Conservation (phyloP, 2,888 invertebrate species). For the Limnephilus marmoratus region DNA sequence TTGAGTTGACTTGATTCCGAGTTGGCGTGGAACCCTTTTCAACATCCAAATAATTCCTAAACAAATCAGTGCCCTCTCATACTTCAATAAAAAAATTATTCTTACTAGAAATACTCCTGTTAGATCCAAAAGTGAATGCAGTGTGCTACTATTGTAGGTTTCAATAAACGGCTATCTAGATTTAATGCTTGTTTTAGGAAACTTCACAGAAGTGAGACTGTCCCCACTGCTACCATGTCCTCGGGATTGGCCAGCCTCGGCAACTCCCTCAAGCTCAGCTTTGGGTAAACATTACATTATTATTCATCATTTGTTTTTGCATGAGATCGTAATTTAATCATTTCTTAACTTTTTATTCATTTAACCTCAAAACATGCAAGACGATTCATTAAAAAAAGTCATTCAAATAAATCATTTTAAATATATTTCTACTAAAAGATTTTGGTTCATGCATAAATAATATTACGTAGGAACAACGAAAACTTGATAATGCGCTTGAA, state of each 20-base stretch:
- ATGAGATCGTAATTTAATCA: background rate
- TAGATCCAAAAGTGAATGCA: background rate
- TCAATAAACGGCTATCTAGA: constrained; percentile 39
- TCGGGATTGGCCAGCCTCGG: constrained; percentile 88
- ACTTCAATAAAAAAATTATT: too few relatives aligned
- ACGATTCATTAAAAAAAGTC: background rate
- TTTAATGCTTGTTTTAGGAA: constrained; percentile 71
- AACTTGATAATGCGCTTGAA: background rate
- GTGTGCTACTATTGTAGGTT: background rate
- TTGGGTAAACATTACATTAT: constrained; percentile 80
- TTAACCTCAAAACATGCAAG: background rate
- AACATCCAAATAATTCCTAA: too few relatives aligned
- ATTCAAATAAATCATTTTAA: background rate
- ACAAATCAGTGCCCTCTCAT: too few relatives aligned
- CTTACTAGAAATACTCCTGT: background rate
- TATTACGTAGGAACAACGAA: background rate
- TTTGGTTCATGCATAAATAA: background rate
- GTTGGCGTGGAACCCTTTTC: too few relatives aligned
- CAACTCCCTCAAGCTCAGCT: constrained; percentile 89
- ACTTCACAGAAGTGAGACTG: constrained; percentile 86
- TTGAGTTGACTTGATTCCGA: too few relatives aligned
- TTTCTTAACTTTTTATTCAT: background rate
- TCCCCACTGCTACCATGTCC: constrained; percentile 84
- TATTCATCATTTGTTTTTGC: constrained; percentile 24
- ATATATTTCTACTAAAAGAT: background rate